Conservation (phyloP, 2,888 invertebrate genomes). For the Tetropium fuscum region DNA sequence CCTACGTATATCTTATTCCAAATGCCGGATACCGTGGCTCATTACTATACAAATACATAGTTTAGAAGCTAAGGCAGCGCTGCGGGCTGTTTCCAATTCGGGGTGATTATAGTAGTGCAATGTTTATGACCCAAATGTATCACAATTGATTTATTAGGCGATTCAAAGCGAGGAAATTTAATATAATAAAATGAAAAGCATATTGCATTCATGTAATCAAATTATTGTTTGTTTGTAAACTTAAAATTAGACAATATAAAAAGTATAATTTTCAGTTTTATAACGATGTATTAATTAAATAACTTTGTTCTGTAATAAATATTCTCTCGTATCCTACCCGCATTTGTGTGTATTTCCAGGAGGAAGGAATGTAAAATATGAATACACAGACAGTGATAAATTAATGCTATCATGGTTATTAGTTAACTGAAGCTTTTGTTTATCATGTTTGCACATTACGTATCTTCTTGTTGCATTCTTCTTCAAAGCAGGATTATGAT, state of each 20-base stretch:
- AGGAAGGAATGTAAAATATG: constrained; percentile 3
- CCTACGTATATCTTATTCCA: no score
- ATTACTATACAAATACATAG: no score
- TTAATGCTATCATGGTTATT: constrained; percentile 7
- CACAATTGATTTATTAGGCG: no score
- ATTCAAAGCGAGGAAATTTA: no score
- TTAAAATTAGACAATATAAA: background rate
- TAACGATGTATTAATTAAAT: background rate
- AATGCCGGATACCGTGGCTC: no score
- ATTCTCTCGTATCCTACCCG: background rate
- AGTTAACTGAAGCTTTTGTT: background rate
- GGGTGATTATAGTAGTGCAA: no score
- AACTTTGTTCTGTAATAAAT: background rate
- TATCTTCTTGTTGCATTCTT: background rate
- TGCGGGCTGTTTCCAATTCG: no score
- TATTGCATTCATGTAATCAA: no score
- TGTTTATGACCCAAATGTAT: no score
- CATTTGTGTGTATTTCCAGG: background rate
- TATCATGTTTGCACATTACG: constrained; percentile 1
- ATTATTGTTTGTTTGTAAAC: no score
- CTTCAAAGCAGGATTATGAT: background rate
- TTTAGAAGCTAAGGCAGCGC: no score
- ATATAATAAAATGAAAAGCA: no score
- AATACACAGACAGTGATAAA: constrained; percentile 6
- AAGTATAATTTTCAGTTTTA: background rate